Base-by-base conservation (phyloP, 2,797 vertebrate species). In the Amblyopsis hoosieri region DNA sequence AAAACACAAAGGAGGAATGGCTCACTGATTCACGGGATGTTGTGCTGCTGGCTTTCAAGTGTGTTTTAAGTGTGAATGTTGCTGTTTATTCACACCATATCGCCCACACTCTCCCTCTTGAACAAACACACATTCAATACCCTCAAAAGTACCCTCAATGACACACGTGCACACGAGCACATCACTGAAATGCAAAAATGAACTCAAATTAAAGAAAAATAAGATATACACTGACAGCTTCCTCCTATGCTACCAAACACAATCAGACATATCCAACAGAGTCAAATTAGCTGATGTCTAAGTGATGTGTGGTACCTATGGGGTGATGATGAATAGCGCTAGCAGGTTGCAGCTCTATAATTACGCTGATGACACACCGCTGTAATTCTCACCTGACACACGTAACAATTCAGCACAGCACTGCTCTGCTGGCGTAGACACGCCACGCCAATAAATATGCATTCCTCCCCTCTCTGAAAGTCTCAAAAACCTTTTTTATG, bases 351-450 rank as follows among this genome's bases (percentile, higher is more conserved):
- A 80, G 77, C 75, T 75, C 80, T 63, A 67, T 89, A 89, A 90
- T 90, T 83, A 89, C 71, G 69, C 66, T 78, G 71, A 90, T 90
- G 79, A 85, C 80, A 79, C 78, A 60, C 15, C 51, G 57, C 85
- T 79, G 73, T 87, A 86, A 85, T 89, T 88, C 77, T 78, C 78
- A 66, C 76, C 78, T 70, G 62, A 81, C 83, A 84, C 71, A 78
- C 71, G 83, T 78, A 75, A 81, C 71, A 71, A 74, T 79, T 83
- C 60, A 70, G 69, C 66, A 75, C 37, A 60, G 75, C 64, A 62
- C 59, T 47, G 54, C 69, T 72, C 13, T 60, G 79, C 85, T 87
- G 85, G 90, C 83, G 77, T 12, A 73, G 85, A 80, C 90, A 90
- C 19, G 83, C 82, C 65, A 78, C 74, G 17, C 74, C 77, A 81